Percentiles rank a stretch among this genome's conserved stretches.
Conservation (phyloP, 1,140 invertebrate genomes). For the Apolygus lucorum region DNA sequence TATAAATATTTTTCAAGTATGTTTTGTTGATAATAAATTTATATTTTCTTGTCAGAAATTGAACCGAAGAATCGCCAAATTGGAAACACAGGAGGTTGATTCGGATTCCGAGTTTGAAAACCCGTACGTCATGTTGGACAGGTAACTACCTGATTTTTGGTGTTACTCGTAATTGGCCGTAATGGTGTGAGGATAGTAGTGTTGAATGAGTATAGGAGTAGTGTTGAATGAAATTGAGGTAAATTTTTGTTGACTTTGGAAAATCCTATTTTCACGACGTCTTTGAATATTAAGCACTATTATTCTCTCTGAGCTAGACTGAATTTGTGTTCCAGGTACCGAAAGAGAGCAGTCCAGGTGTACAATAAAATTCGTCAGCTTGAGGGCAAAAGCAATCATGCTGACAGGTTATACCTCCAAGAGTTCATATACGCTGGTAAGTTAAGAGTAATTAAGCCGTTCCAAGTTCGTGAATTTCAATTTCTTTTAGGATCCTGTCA, state of each 20-base stretch:
- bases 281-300: no score
- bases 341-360: background rate
- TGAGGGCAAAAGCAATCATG: background rate
- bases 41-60: slow-evolving; percentile 9
- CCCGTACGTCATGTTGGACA: slow-evolving; percentile 7
- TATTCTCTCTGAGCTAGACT: no score
- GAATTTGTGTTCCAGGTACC: background rate
- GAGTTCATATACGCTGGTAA: background rate
- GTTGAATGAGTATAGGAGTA: no score
- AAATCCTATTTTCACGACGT: no score
- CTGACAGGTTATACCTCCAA: background rate
- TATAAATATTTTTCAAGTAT: background rate
- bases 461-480: background rate
- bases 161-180: no score
- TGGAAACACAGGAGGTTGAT: slow-evolving; percentile 7
- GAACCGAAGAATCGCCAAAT: background rate
- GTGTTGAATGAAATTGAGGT: no score
- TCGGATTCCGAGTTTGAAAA: background rate
- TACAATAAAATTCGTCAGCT: slow-evolving; percentile 11
- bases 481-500: no score
- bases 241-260: no score
- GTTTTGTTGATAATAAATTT: background rate
- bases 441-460: background rate
- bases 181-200: no score
- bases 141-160: no score